Base-by-base conservation (phyloP, 1,140 invertebrate genomes). In the Drosophila erecta region DNA sequence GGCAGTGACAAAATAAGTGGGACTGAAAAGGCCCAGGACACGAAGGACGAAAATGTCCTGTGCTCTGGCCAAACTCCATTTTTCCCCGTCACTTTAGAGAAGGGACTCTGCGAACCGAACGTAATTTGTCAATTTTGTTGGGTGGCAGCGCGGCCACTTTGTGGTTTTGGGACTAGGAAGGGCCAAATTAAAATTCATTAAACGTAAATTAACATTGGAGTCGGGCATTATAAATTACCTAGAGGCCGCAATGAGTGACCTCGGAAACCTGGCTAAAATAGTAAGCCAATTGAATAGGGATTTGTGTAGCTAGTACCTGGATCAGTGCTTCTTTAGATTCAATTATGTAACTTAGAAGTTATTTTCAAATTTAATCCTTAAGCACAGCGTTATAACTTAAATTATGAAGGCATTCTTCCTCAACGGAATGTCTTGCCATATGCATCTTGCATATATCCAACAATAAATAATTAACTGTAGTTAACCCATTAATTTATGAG, bases 141-240 rank as follows among this genome's bases (percentile, higher is more conserved):
- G 75, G 49, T 53, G 58, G 59, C 60, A 59, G 41, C 55, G 49
- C 38, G 37, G 41, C 43, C 30, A 35, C 35, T 79, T 72, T 87
- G 78, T 67, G 78, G 81, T 75, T 64, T 76, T 62, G 41, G 50
- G 15, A 40, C 27, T 69, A 70, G 51, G 64, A 56, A 53, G 64
- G 49, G 50, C 43, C 75, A 79, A 89, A 87, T 87, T 87, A 87
- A 87, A 87, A 87, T 87, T 87, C 83, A 87, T 87, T 87, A 89
- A 87, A 89, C 83, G 83, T 87, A 87, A 87, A 87, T 87, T 87
- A 83, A 87, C 83, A 86, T 87, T 76, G 83, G 79, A 75, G 75
- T 79, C 38, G 53, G 44, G 43, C 64, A 81, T 81, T 86, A 78
- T 67, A 85, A 86, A 85, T 86, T 78, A 86, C 67, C 47, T 61